Base-by-base conservation (phyloP, 1,140 invertebrate genomes). In the Pantala flavescens region DNA sequence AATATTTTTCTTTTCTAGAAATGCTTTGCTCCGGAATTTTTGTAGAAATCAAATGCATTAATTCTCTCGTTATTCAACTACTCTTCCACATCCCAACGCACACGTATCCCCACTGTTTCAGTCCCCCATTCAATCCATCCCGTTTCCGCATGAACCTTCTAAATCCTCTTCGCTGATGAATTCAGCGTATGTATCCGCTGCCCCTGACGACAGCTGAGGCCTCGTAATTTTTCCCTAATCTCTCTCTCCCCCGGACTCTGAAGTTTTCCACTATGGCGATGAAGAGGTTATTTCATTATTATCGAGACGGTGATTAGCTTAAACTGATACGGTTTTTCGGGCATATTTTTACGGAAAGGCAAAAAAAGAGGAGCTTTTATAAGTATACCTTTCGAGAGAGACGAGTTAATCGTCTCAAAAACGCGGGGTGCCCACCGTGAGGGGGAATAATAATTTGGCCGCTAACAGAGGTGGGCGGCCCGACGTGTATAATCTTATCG, bases 241-340 rank as follows among this genome's bases (percentile, higher is more conserved):
- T 63, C 49, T 63, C 49, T 63, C 49, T 3, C 3, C 49, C 9
- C 28, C 28, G 28, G 9, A 36, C 3, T 16, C n/a, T 63, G 49
- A n/a, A 19, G 49, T 63, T 63, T 49, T 63, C 49, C 49, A 21
- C 49, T 1, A 63, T 12, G 49, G 49, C 49, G 49, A 63, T 63
- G 49, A 63, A 63, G 49, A 63, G 49, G 49, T 63, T 63, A 63
- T 63, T 63, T 21, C 49, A 63, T 63, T 63, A 63, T 63, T 63
- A 63, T 63, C 49, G 49, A 21, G 49, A 16, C 49, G n/a, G n/a
- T 63, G 49, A 63, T 63, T 63, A 63, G 49, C 49, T 21, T 63
- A 63, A 63, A 63, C 49, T 63, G 49, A 63, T 63, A 63, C 49
- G 49, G 49, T 63, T 63, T 49, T 63, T 63, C n/a, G n/a, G 49